Base-by-base conservation (phyloP, 1,140 invertebrate species). In the Asbolus verrucosus region DNA sequence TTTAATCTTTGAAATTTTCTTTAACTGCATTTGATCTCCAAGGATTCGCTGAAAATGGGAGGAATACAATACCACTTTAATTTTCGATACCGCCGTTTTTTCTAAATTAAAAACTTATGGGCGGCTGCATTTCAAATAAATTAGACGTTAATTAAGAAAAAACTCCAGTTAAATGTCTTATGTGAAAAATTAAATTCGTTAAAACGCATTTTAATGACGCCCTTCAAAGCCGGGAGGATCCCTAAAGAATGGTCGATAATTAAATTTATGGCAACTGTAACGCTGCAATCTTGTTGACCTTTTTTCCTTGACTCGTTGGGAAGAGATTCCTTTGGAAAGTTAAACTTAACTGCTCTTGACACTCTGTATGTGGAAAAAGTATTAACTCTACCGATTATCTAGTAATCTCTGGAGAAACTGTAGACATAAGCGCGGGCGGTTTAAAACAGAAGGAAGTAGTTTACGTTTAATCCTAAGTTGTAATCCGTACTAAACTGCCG, bases 401-500 rank as follows among this genome's bases (percentile, higher is more conserved):
- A 9, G 8, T 54, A 54, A 54, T 54, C 46, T 54, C 46, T 54
- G 21, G 46, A 54, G 46, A 21, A 54, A 54, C 19, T 54, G 46
- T 54, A 54, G 46, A 54, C 46, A 54, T 54, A 24, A 54, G 27
- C 46, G 46, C 46, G 11, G 46, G 46, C 46, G 46, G 46, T 54
- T 54, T 54, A 54, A 54, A 54, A 54, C 46, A 54, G 18, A 54
- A 54, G 46, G 46, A 54, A 54, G 46, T 54, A 54, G 46, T 54
- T 54, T 46, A 65, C 24, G 66, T 15, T 59, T 73, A 73, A 72
- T 72, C 73, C 66, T 39, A 43, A 67, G 39, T 46, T 66, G 21
- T 75, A 75, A 75, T 75, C 71, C 71, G 67, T 16, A 69, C 65
- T 75, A 73, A 75, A 75, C 71, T 70, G 71, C 73, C 61, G 73